Evolutionary conservation across 2,797 vertebrate species (phyloP), one percentile per base, ranked within the genome.

Genomic region (Phrynocephalus guinanensis): DNA sequence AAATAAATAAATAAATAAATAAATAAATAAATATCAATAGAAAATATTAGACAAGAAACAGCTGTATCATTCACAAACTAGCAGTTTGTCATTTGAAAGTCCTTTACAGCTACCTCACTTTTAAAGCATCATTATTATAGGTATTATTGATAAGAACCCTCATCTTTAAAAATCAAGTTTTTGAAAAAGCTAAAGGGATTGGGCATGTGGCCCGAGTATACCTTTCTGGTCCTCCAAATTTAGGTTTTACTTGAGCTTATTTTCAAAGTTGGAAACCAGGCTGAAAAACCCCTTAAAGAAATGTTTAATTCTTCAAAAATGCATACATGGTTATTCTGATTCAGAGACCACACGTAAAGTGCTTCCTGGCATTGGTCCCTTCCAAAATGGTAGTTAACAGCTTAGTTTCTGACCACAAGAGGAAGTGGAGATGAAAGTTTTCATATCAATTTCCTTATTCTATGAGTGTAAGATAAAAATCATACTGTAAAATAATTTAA

Each of bases 401-500:
- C 24, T 72, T 73, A 44, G 82, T 71, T 52, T 44, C 33, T 60
- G 18, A 0, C 86, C 84, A 89, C 91, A 92, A 92, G 0, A 72
- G 87, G 90, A 90, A 90, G 89, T 93, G 87, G 92, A 93, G 63
- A 88, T 75, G 85, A 24, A 94, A 93, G 92, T 93, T 93, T 92
- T 90, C 89, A 50, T 86, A 84, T 73, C 92, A 92, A 50, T 87
- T 93, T 91, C 90, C 83, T 38, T 92, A 93, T 67, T 0, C 85
- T 90, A 80, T 95, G 93, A 93, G 91, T 93, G 91, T 89, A 93
- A 80, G 56, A 90, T 84, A 94, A 94, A 94, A 89, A 93, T 92
- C 93, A 89, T 89, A 77, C 88, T 92, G 90, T 93, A 92, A 94
- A 94, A 93, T 88, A 91, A 90, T 92, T 94, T 93, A 79, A 88